Conservation (phyloP, 2,797 vertebrate genomes). For the Pygocentrus nattereri region DNA sequence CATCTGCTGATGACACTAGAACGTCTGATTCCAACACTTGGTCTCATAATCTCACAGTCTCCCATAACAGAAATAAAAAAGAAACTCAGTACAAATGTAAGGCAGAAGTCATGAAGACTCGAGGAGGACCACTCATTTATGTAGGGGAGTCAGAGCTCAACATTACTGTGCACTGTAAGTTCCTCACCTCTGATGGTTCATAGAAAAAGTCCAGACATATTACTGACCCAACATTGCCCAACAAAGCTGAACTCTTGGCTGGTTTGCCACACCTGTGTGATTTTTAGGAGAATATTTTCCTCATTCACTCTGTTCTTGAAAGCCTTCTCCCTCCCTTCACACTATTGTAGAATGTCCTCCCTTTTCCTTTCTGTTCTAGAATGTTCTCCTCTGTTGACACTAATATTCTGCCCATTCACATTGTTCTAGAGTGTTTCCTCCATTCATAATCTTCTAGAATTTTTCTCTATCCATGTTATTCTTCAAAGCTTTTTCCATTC, state of each 20-base stretch:
- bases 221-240: neutral
- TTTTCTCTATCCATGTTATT: neutral
- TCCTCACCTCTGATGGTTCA: slow-evolving; percentile 8
- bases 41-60: slow-evolving; percentile 45
- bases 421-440: no score
- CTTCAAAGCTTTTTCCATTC: no score
- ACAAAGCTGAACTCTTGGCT: neutral
- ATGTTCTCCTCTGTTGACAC: no score
- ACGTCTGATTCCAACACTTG: slow-evolving; percentile 14
- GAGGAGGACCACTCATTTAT: neutral
- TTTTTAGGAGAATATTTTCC: neutral
- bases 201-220: neutral
- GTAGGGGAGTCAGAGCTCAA: slow-evolving; percentile 55
- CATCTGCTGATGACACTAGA: no score
- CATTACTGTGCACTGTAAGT: slow-evolving; percentile 73
- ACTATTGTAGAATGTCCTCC: no score
- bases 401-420: no score
- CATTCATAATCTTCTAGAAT: no score
- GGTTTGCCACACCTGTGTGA: neutral
- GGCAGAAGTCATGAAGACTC: slow-evolving; percentile 64
- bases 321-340: no score
- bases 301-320: no score
- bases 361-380: no score
- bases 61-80: slow-evolving; percentile 46
- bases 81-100: slow-evolving; percentile 64